Base-by-base conservation (phyloP, 2,113 vertebrate species). In the Octodon degus region DNA sequence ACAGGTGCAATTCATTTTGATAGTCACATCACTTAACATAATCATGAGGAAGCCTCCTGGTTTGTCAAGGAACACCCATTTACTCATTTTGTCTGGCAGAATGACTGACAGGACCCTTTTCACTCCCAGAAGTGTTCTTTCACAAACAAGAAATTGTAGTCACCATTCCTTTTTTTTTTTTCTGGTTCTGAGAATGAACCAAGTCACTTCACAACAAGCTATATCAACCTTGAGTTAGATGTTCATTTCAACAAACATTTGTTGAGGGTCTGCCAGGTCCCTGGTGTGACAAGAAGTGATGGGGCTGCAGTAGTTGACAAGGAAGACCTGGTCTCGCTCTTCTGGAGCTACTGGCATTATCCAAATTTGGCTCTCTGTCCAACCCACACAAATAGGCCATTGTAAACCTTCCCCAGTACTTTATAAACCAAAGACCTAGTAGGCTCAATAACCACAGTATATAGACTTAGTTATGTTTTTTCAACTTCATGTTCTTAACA, bases 261-360 rank as follows among this genome's bases (percentile, higher is more conserved):
- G 17, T 17, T 24, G 27, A 58, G 40, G 30, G 67, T 30, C 88
- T 55, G 0, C 67, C 4, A 2, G 9, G 17, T 47, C 27, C 55
- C 63, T 0, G 0, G 30, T 37, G 53, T 12, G 25, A 0, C 1
- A 2, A 53, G n/a, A 22, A 77, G 25, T 2, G 1, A 0, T 9
- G 55, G 62, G 47, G 24, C 20, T 5, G 8, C n/a, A 5, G 1
- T 27, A 2, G 37, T 17, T 24, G 20, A 12, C 4, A 1, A 3
- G 4, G 11, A 7, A 27, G 25, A 50, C 53, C 13, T 1, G 34
- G 30, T 22, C 37, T 17, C 34, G 4, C 27, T 50, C n/a, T 16
- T 76, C 9, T 0, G 16, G 8, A 24, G 22, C 76, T 10, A 4
- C 30, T 12, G 62, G 34, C 58, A 1, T n/a, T 25, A 2, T 13